phyloP scores from a whole-genome alignment of 2,797 vertebrate genomes.

The Anisognathus igniventris region DNA sequence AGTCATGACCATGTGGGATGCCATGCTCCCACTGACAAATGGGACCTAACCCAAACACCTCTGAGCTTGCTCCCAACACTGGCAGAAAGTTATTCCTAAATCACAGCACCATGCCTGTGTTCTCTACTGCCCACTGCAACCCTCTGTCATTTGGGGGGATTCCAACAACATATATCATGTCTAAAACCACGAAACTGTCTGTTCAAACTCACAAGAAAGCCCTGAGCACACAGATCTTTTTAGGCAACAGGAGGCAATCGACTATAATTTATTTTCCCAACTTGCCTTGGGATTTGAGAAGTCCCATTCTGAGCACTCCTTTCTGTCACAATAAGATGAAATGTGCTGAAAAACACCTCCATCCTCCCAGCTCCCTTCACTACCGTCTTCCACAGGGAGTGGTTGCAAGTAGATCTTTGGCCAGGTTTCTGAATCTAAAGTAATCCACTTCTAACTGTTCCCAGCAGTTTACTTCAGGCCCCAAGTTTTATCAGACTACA shows the following conservation, averaged over 20 bases:
- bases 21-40: background rate
- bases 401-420: background rate
- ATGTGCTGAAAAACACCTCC: background rate
- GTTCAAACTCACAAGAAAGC: background rate
- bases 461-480: background rate
- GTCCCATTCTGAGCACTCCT: background rate
- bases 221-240: background rate
- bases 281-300: background rate
- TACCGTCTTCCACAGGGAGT: background rate
- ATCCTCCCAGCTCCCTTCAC: background rate
- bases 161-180: background rate
- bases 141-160: background rate
- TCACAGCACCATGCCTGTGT: background rate
- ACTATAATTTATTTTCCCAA: background rate
- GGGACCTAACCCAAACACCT: background rate
- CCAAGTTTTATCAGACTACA: background rate
- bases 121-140: background rate
- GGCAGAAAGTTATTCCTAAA: constrained; percentile 3
- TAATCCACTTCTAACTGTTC: background rate
- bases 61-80: background rate
- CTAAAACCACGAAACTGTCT: background rate
- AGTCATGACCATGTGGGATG: background rate
- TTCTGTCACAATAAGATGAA: background rate
- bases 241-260: background rate
- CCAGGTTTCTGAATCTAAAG: background rate